phyloP scores from a whole-genome alignment of 2,113 vertebrate genomes.

The Phalacrocorax carbo region DNA sequence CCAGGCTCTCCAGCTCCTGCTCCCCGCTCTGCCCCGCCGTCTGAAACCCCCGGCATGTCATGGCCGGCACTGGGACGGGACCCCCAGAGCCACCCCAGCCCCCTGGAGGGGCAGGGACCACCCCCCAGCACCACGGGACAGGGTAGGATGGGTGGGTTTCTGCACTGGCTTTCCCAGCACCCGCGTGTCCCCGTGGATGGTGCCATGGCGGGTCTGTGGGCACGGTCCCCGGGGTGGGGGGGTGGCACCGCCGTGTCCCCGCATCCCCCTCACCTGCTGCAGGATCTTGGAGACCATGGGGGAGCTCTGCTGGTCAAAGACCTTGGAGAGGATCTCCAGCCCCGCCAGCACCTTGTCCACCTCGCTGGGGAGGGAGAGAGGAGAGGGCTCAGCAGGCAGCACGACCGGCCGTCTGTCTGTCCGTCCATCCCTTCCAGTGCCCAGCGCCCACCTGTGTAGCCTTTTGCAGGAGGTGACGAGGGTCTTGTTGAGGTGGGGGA shows the following conservation, averaged over 20 bases:
- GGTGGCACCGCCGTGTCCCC: not conserved
- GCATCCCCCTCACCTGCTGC: slow-evolving; percentile 82
- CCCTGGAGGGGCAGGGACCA: not conserved
- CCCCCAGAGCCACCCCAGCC: too few species aligned
- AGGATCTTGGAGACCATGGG: slow-evolving; percentile 91
- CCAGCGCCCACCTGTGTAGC: slow-evolving; percentile 81
- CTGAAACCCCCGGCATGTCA: too few species aligned
- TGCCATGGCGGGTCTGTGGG: accelerated
- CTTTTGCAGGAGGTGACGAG: slow-evolving; percentile 89
- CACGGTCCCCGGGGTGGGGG: too few species aligned
- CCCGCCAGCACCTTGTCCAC: slow-evolving; percentile 93
- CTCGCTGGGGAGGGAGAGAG: slow-evolving; percentile 75
- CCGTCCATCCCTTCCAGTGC: accelerated
- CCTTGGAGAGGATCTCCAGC: slow-evolving; percentile 93
- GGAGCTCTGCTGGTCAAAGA: slow-evolving; percentile 95
- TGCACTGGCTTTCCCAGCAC: not conserved
- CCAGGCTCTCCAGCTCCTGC: too few species aligned
- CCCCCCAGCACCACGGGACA: not conserved
- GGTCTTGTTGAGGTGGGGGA: slow-evolving; percentile 93
- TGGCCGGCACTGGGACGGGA: too few species aligned
- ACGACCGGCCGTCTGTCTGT: not conserved
- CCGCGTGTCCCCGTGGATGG: accelerated
- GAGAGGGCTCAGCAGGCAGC: not conserved
- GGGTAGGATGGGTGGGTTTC: not conserved
- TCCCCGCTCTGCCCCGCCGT: too few species aligned